Evolutionary conservation across 2,888 invertebrate species (phyloP).

Genomic region (Cryptocephalus moraei): DNA sequence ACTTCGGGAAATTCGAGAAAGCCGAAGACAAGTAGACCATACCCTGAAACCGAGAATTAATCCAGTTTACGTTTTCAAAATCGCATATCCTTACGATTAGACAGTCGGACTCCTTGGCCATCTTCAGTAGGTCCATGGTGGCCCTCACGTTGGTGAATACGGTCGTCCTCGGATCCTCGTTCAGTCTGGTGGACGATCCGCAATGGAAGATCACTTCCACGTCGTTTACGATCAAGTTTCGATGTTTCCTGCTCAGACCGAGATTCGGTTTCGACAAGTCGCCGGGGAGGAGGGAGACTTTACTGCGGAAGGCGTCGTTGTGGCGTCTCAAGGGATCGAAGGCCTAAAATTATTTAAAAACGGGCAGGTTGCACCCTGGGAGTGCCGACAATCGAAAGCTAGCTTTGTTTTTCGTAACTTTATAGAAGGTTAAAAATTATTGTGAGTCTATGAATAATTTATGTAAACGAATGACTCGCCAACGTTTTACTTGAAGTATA

Average conservation of each 20-base stretch:
- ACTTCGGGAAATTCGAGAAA: conserved; percentile 20
- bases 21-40: conserved; percentile 25
- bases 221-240: conserved; percentile 39
- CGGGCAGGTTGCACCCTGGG: no score
- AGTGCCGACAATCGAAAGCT: no score
- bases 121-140: conserved; percentile 49
- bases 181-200: conserved; percentile 64
- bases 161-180: conserved; percentile 56
- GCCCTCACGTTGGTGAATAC: conserved; percentile 58
- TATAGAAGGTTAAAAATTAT: no score
- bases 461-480: no score
- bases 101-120: conserved; percentile 42
- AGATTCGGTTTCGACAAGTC: conserved; percentile 43
- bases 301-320: conserved; percentile 42
- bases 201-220: conserved; percentile 61
- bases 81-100: conserved; percentile 43
- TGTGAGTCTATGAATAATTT: no score
- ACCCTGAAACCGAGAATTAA: conserved; percentile 15
- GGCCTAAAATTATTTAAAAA: conserved; percentile 31
- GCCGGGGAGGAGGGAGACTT: conserved; percentile 47
- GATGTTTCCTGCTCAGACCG: conserved; percentile 43
- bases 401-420: no score
- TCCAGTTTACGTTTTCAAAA: no score
- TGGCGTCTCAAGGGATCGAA: conserved; percentile 42
- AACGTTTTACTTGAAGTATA: no score